Base-by-base conservation (phyloP, 2,113 vertebrate genomes). In the Paramisgurnus dabryanus region DNA sequence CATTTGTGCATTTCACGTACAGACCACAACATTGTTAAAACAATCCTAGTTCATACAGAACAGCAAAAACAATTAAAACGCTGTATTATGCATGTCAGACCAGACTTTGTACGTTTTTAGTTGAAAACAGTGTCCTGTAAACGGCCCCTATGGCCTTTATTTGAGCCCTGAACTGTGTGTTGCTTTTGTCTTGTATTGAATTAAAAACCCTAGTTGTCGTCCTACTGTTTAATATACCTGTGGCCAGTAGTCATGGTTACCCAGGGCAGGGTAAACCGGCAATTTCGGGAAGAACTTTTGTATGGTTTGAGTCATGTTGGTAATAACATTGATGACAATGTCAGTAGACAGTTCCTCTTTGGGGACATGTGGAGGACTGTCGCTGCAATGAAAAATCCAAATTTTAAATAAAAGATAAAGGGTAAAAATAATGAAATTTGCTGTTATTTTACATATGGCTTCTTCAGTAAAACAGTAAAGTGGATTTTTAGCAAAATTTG, bases 181-280 rank as follows among this genome's bases (percentile, higher is more conserved):
- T 61, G 58, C 58, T 12, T 53, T 73, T 15, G 49, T 55, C 68
- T 55, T 10, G 8, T 6, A 4, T 55, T 9, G 5, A 72, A 57
- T 57, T 72, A 47, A 68, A 11, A 41, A 41, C 6, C 13, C 17
- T 22, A 60, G 71, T 73, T 45, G 55, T 12, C 12, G 11, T 13
- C 45, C 10, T 47, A 10, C 10, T 10, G 12, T 53, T 53, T 53
- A 12, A 53, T n/a, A 83, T 87, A 98, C 97, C 96, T 99, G 96
- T 64, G 97, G 97, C 96, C 97, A 99, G 83, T 97, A 97, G 91
- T 99, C 97, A 39, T 98, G 97, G 92, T 98, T 99, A 27, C 97
- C 97, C 86, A 99, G 86, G 0, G 96, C 95, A 0, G 97, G 97
- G 66, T 94, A 98, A 82, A 98, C 95, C 1, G 93, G 94, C 71